These are phyloP conservation scores for Empis livida DNA, from an alignment of 2,888 invertebrate species.

Conservation along the genomic window DNA sequence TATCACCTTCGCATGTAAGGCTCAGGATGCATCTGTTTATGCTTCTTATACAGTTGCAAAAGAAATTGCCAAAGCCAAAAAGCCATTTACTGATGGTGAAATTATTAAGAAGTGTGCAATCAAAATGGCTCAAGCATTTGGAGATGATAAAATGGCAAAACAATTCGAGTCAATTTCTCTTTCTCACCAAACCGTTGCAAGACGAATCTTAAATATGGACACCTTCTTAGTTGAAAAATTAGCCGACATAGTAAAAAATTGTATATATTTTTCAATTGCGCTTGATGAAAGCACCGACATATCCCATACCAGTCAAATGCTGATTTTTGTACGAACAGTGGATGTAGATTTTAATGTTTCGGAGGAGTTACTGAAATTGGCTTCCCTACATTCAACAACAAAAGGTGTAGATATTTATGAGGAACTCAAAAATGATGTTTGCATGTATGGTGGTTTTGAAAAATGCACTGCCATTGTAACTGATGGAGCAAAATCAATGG, in stretches of 20 bases:
- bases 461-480: slow-evolving; percentile 9
- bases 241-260: neutral
- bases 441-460: neutral
- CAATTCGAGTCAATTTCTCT: slow-evolving; percentile 11
- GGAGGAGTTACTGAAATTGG: neutral
- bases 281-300: neutral
- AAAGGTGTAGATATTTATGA: neutral
- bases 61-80: slow-evolving; percentile 11
- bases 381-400: neutral
- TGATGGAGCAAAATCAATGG: slow-evolving; percentile 11
- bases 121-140: slow-evolving; percentile 8
- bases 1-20: neutral
- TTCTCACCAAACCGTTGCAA: slow-evolving; percentile 10
- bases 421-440: slow-evolving; percentile 1
- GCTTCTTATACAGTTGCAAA: slow-evolving; percentile 8
- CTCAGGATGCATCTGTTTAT: slow-evolving; percentile 1
- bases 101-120: slow-evolving; percentile 8
- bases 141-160: slow-evolving; percentile 8
- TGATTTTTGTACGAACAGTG: neutral
- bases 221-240: no score
- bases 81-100: slow-evolving; percentile 9
- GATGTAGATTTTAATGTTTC: neutral
- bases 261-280: neutral
- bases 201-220: neutral
- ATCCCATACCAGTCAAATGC: neutral